These are phyloP conservation scores for Agrotis exclamationis DNA, from an alignment of 2,888 invertebrate genomes.

Conservation along the genomic window DNA sequence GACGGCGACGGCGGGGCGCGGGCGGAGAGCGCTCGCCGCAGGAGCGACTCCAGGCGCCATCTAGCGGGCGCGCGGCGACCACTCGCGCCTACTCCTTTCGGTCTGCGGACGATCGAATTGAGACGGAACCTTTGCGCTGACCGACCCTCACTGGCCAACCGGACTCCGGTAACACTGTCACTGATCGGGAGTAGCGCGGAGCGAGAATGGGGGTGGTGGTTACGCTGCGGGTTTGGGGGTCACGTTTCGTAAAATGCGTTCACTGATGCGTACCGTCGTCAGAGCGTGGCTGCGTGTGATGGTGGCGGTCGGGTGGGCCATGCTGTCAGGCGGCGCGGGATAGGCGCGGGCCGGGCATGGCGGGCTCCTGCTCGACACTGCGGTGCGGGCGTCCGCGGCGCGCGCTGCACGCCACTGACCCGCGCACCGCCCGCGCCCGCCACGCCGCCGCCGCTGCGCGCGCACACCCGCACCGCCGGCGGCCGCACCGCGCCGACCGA, in stretches of 20 bases:
- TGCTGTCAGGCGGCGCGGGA: conserved; percentile 91
- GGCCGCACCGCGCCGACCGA: conserved; percentile 75
- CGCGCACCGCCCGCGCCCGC: conserved; percentile 86
- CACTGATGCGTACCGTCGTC: conserved; percentile 89
- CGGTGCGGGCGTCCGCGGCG: conserved; percentile 91
- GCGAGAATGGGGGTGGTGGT: conserved; percentile 63
- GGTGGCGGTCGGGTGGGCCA: conserved; percentile 90
- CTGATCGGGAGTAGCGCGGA: conserved; percentile 75
- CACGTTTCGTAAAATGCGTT: conserved; percentile 58
- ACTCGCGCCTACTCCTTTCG: conserved; percentile 85
- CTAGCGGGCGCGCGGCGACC: conserved; percentile 89
- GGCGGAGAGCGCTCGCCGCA: conserved; percentile 89
- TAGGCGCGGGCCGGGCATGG: conserved; percentile 91
- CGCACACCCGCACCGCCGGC: conserved; percentile 80
- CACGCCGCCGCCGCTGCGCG: conserved; percentile 77
- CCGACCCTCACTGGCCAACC: conserved; percentile 79
- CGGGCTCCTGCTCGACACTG: conserved; percentile 90
- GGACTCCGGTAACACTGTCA: conserved; percentile 82
- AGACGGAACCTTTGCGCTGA: conserved; percentile 84
- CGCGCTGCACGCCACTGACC: conserved; percentile 90
- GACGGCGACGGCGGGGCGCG: conserved; percentile 85
- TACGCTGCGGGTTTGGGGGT: conserved; percentile 59
- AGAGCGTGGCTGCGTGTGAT: conserved; percentile 91
- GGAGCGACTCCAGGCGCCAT: conserved; percentile 90
- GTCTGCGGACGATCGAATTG: conserved; percentile 90